These are phyloP conservation scores for Chitala chitala DNA, from an alignment of 2,113 vertebrate genomes.

Conservation along the genomic window DNA sequence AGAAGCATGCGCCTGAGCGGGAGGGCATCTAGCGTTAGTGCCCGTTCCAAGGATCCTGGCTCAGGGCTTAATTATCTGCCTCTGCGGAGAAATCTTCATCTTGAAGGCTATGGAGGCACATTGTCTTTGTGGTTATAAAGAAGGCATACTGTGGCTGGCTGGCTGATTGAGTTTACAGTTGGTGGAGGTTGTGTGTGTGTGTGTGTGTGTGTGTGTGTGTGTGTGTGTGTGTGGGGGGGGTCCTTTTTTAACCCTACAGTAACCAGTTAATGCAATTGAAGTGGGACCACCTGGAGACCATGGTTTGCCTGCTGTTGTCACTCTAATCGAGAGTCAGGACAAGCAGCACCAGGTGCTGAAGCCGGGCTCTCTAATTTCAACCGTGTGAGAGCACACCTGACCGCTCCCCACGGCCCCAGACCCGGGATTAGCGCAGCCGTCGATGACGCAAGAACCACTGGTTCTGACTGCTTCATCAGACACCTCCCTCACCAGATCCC, in stretches of 20 bases:
- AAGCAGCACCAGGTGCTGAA: conserved; percentile 72
- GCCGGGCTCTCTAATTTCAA: conserved; percentile 59
- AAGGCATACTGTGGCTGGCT: conserved; percentile 54
- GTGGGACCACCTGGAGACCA: conserved; percentile 76
- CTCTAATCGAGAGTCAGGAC: conserved; percentile 60
- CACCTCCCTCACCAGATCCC: conserved; percentile 18
- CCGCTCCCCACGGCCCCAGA: conserved; percentile 65
- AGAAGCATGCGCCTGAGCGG: conserved; percentile 50
- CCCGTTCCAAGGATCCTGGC: conserved; percentile 48
- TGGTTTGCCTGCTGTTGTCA: conserved; percentile 64
- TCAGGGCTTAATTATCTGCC: conserved; percentile 49
- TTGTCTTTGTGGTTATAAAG: conserved; percentile 65
- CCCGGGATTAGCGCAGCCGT: conserved; percentile 61
- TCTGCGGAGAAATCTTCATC: conserved; percentile 54
- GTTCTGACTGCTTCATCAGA: conserved; percentile 46
- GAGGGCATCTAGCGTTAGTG: conserved; percentile 40
- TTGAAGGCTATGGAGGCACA: conserved; percentile 70
- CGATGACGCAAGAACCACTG: conserved; percentile 53
- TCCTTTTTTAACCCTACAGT: conserved; percentile 73
- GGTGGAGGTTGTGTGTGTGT: conserved; percentile 24
- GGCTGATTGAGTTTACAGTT: conserved; percentile 60
- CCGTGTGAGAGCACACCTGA: conserved; percentile 66
- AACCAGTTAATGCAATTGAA: conserved; percentile 76
- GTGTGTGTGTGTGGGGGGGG: conserved; percentile 22
- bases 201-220: too few relatives aligned